These are phyloP conservation scores for Lamellibrachia columna DNA, from an alignment of 2,888 invertebrate genomes.

Conservation along the genomic window DNA sequence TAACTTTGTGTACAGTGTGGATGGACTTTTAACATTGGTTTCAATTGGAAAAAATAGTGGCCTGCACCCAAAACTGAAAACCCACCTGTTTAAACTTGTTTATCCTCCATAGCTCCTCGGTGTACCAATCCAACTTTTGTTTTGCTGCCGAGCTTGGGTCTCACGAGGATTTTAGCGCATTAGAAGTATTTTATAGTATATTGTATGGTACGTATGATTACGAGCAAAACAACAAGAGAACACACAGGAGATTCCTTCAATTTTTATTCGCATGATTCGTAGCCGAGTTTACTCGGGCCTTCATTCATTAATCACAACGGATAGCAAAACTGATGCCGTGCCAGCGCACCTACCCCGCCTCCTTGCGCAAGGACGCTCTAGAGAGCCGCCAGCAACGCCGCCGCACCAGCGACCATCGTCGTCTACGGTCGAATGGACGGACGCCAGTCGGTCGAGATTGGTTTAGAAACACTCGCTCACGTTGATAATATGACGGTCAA, in stretches of 20 bases:
- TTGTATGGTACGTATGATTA: neutral
- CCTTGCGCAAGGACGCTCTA: neutral
- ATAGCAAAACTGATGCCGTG: neutral
- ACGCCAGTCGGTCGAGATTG: neutral
- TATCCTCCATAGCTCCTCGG: too few species aligned
- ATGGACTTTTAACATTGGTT: too few species aligned
- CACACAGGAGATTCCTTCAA: neutral
- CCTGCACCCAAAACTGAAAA: too few species aligned
- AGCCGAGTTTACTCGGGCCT: neutral
- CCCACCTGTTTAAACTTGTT: too few species aligned
- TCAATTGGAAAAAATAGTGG: too few species aligned
- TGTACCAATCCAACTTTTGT: too few species aligned
- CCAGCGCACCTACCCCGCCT: neutral
- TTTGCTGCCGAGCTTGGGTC: too few species aligned
- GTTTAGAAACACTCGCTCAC: neutral
- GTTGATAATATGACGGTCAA: neutral
- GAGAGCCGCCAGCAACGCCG: neutral
- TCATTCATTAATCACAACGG: constrained; percentile 5
- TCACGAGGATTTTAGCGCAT: neutral
- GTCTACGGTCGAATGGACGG: neutral
- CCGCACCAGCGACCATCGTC: neutral
- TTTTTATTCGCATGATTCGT: constrained; percentile 8
- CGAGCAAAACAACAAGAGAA: neutral
- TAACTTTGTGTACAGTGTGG: too few species aligned
- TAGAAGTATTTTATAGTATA: neutral